These are phyloP conservation scores for Toxotes chatareus DNA, from an alignment of 2,113 vertebrate species.

Conservation along the genomic window DNA sequence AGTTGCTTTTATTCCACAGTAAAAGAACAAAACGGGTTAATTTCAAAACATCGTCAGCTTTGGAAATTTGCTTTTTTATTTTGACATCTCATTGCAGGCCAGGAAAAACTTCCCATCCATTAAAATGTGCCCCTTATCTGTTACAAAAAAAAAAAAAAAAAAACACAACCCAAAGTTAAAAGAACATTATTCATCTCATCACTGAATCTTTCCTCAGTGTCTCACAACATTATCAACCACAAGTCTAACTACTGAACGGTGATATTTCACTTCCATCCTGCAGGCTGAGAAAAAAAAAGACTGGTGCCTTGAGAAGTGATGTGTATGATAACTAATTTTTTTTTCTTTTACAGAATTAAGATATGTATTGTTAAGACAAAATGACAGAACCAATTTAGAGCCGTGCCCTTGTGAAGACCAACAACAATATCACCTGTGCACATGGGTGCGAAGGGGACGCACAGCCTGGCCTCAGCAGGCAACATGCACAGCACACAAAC, in stretches of 20 bases:
- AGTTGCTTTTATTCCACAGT: conserved; percentile 62
- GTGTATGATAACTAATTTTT: conserved; percentile 18
- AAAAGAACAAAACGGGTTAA: conserved; percentile 61
- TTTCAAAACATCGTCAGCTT: conserved; percentile 65
- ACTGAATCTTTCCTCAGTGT: conserved; percentile 50
- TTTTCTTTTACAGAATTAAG: conserved; percentile 37
- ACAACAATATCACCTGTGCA: conserved; percentile 11
- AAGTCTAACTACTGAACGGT: conserved; percentile 26
- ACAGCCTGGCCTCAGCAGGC: conserved; percentile 39
- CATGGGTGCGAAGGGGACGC: conserved; percentile 19
- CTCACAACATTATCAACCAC: conserved; percentile 50
- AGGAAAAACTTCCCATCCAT: conserved; percentile 58
- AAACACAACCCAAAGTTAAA: conserved; percentile 34
- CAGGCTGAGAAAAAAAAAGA: conserved; percentile 21
- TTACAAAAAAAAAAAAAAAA: conserved; percentile 34
- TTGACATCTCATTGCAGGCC: conserved; percentile 74
- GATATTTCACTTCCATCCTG: conserved; percentile 49
- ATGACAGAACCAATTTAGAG: conserved; percentile 46
- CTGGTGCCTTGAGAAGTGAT: conserved; percentile 50
- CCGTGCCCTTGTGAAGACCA: conserved; percentile 38
- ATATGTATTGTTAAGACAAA: conserved; percentile 52
- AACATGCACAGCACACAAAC: conserved; percentile 62
- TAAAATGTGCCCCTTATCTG: conserved; percentile 62
- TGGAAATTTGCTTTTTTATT: conserved; percentile 66
- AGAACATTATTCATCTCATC: conserved; percentile 37